Conservation (phyloP, 2,888 invertebrate genomes). For the Tetranychus piercei region DNA sequence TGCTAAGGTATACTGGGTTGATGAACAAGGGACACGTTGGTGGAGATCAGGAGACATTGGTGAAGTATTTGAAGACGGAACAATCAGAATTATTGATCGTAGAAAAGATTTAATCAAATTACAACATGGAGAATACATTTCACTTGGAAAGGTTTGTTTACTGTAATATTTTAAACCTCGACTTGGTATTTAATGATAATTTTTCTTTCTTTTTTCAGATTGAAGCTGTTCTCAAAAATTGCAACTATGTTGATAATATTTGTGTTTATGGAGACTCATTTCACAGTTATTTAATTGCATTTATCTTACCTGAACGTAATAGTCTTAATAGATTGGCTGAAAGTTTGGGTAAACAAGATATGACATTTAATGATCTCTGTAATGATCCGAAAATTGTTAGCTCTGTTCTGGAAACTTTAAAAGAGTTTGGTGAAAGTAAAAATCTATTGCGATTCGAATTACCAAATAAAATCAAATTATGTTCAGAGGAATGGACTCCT, state of each 20-base stretch:
- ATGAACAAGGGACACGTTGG: constrained; percentile 62
- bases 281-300: constrained; percentile 65
- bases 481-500: constrained; percentile 39
- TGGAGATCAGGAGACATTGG: constrained; percentile 93
- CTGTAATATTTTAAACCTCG: background rate
- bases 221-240: constrained; percentile 78
- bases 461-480: constrained; percentile 35
- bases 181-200: background rate
- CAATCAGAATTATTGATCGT: constrained; percentile 88
- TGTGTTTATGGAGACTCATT: constrained; percentile 85
- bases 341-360: constrained; percentile 40
- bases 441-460: constrained; percentile 31
- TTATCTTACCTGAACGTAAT: constrained; percentile 55
- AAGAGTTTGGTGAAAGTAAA: constrained; percentile 47
- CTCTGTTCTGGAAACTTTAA: constrained; percentile 59
- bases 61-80: constrained; percentile 78
- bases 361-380: constrained; percentile 55
- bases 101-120: constrained; percentile 97
- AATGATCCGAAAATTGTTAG: constrained; percentile 40
- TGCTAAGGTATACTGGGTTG: constrained; percentile 52
- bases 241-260: constrained; percentile 88
- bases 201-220: constrained; percentile 32
- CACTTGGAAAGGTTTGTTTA: constrained; percentile 61
- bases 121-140: constrained; percentile 93
- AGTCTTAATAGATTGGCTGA: constrained; percentile 49